These are phyloP conservation scores for Shargacucullia verbasci DNA, from an alignment of 2,888 invertebrate genomes.

Conservation along the genomic window DNA sequence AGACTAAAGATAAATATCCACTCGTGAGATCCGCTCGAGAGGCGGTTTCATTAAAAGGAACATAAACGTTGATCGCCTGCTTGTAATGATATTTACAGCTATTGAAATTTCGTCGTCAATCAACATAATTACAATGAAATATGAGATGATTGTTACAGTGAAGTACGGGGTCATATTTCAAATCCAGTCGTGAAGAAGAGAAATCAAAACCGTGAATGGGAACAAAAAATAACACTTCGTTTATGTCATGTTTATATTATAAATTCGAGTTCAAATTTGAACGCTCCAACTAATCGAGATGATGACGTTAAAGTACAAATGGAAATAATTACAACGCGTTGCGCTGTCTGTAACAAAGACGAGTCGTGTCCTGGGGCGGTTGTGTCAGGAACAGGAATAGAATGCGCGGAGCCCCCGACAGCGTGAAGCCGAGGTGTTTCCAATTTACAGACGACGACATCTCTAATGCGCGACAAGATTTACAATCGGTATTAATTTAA, in stretches of 20 bases:
- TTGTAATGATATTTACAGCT: constrained; percentile 64
- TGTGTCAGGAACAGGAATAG: constrained; percentile 86
- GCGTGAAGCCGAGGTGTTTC: constrained; percentile 78
- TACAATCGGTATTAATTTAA: constrained; percentile 83
- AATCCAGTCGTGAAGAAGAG: constrained; percentile 35
- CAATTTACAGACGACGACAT: constrained; percentile 77
- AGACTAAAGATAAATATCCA: constrained; percentile 77
- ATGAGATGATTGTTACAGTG: constrained; percentile 52
- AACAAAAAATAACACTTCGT: constrained; percentile 45
- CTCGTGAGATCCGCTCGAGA: constrained; percentile 67
- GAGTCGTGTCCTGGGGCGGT: constrained; percentile 66
- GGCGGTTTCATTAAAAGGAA: constrained; percentile 68
- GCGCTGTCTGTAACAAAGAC: constrained; percentile 80
- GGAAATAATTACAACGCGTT: constrained; percentile 81
- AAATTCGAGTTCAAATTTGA: constrained; percentile 46
- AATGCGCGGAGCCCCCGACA: constrained; percentile 70
- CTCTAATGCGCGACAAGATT: constrained; percentile 79
- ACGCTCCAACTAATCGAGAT: constrained; percentile 66
- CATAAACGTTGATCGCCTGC: constrained; percentile 62
- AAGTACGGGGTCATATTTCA: constrained; percentile 54
- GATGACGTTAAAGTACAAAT: constrained; percentile 75
- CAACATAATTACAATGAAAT: constrained; percentile 58
- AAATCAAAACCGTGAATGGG: constrained; percentile 38
- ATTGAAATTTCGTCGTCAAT: constrained; percentile 63
- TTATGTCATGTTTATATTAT: constrained; percentile 48